Evolutionary conservation across 2,888 invertebrate species (phyloP).

Genomic region (Halocaridina rubra): DNA sequence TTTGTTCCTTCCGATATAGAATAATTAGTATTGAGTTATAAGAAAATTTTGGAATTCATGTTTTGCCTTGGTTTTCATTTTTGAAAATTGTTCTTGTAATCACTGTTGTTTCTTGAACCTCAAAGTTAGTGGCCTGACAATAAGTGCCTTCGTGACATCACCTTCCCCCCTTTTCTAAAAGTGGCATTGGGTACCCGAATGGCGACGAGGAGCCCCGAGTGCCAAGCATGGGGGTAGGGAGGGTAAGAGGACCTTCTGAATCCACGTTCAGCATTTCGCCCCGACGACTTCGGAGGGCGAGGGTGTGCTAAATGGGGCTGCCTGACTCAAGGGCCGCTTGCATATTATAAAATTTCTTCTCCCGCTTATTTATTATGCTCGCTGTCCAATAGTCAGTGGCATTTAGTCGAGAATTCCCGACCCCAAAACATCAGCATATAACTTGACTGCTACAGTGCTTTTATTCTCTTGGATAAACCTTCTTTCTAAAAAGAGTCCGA

Average conservation of each 20-base stretch:
- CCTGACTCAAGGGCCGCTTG: slow-evolving; percentile 59
- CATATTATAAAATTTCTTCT: slow-evolving; percentile 53
- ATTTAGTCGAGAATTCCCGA: slow-evolving; percentile 38
- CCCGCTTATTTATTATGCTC: slow-evolving; percentile 55
- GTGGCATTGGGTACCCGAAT: slow-evolving; percentile 37
- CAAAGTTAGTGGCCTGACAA: slow-evolving; percentile 29
- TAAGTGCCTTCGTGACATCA: slow-evolving; percentile 45
- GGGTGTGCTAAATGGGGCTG: slow-evolving; percentile 64
- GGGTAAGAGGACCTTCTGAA: neutral
- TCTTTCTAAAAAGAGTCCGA: no score
- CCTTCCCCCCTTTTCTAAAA: slow-evolving; percentile 37
- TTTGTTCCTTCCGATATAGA: no score
- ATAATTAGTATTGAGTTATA: no score
- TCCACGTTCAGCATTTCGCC: slow-evolving; percentile 53
- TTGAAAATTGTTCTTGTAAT: no score
- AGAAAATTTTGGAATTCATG: no score
- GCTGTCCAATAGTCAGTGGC: slow-evolving; percentile 52
- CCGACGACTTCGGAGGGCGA: slow-evolving; percentile 62
- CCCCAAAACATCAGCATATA: slow-evolving; percentile 6
- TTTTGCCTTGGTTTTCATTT: no score
- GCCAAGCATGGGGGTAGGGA: slow-evolving; percentile 40
- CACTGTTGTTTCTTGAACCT: no score
- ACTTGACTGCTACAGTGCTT: slow-evolving; percentile 28
- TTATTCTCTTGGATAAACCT: no score
- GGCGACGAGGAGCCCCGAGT: slow-evolving; percentile 41